Evolutionary conservation across 1,140 invertebrate genomes (phyloP), one percentile per base, ranked within the genome.

Genomic region (Papilio machaon): DNA sequence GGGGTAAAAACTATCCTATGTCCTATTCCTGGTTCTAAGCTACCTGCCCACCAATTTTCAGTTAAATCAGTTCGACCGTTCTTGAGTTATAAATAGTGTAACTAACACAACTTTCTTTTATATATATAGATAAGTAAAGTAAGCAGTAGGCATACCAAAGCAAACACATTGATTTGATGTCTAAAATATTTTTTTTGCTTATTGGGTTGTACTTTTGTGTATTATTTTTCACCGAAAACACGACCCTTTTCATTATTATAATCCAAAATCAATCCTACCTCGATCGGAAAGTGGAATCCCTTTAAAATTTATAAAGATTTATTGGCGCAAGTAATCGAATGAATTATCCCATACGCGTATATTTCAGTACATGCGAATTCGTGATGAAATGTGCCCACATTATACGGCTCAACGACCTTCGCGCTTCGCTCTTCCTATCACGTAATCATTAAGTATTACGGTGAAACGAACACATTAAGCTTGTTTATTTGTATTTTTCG

Each of bases 301-400:
- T 70, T 70, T 35, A 30, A 70, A 70, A 70, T 70, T 70, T 70
- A 38, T 70, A 70, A 70, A 70, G 64, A 70, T 70, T 70, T 70
- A 70, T 70, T 70, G 30, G 64, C 64, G 64, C 35, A 70, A 70
- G 64, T 70, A 70, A 70, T 70, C 64, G 64, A 70, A 70, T 70
- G 30, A 23, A 64, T 64, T 64, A 64, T 58, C 54, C 60, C 60
- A 15, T 64, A 64, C 30, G 60, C 23, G 60, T 13, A 17, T 30
- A 70, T 70, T 70, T 70, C 64, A 30, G 4, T 35, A 38, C 64
- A 70, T 70, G 11, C 13, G 19, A 70, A 35, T 70, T 10, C 60
- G 3, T 70, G 64, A 70, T 70, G 30, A 70, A 70, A 70, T 60
- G 17, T 60, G 2, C 11, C 30, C 23, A 35, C 30, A 15, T 70